These are phyloP conservation scores for Bubo scandiacus DNA, from an alignment of 2,113 vertebrate species.

Conservation along the genomic window DNA sequence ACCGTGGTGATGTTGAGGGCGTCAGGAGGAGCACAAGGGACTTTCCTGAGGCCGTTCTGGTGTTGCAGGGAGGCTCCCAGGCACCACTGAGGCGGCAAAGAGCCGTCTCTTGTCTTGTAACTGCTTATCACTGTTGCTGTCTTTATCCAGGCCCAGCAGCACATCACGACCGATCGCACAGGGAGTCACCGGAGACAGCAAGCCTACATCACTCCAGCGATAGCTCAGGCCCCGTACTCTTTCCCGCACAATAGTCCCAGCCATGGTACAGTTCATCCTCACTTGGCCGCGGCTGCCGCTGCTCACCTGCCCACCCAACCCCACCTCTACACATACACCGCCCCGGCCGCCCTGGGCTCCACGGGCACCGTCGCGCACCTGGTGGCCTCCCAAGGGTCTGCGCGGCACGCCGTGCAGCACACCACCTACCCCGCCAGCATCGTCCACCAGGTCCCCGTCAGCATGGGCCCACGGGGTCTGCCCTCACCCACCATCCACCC, in stretches of 20 bases:
- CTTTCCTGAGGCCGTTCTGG: background rate
- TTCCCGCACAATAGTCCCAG: constrained; percentile 95
- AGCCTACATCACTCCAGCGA: constrained; percentile 95
- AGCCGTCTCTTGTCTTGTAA: constrained; percentile 12
- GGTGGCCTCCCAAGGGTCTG: constrained; percentile 92
- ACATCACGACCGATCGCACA: constrained; percentile 86
- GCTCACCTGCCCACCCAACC: constrained; percentile 92
- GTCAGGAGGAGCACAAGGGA: background rate
- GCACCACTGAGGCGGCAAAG: background rate
- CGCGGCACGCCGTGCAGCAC: constrained; percentile 90
- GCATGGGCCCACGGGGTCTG: constrained; percentile 93
- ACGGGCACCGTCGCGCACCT: constrained; percentile 93
- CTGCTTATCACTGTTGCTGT: constrained; percentile 17
- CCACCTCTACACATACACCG: constrained; percentile 94
- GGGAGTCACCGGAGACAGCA: constrained; percentile 92
- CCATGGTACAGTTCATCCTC: constrained; percentile 89
- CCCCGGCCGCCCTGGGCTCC: constrained; percentile 89
- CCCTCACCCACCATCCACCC: constrained; percentile 95
- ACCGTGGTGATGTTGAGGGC: background rate
- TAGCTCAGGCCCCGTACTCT: constrained; percentile 92
- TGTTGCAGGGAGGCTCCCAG: background rate
- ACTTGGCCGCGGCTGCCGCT: constrained; percentile 83
- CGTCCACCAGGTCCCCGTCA: constrained; percentile 95
- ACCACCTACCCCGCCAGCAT: constrained; percentile 91
- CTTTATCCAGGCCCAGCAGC: constrained; percentile 88